phyloP scores from a whole-genome alignment of 2,797 vertebrate species.

The Threskiornis aethiopicus region DNA sequence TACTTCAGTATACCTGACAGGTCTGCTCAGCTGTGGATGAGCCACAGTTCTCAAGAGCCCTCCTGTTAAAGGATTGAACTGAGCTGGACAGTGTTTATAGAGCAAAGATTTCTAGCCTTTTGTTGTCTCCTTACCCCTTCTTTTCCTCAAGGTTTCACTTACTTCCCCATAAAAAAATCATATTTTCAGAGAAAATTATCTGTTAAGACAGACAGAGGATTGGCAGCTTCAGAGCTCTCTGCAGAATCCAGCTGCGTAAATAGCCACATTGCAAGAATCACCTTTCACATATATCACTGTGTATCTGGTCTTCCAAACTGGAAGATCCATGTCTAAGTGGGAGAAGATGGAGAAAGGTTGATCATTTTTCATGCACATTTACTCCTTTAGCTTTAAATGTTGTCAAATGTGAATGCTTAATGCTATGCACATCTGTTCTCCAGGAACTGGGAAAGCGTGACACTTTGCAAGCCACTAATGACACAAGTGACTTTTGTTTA shows the following conservation, averaged over 20 bases:
- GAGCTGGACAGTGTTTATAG: background rate
- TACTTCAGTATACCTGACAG: background rate
- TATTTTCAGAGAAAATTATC: background rate
- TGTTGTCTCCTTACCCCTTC: background rate
- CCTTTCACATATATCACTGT: background rate
- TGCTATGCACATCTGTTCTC: background rate
- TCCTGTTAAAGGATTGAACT: background rate
- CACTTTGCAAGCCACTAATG: background rate
- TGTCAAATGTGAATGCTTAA: background rate
- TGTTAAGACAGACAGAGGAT: background rate
- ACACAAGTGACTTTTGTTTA: background rate
- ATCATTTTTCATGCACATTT: background rate
- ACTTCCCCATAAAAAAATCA: background rate
- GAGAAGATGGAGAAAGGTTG: background rate
- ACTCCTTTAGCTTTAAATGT: background rate
- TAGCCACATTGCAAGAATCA: background rate
- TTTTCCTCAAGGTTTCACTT: background rate
- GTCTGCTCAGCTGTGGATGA: background rate
- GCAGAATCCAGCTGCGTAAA: background rate
- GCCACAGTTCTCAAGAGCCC: background rate
- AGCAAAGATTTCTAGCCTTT: background rate
- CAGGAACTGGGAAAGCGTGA: background rate
- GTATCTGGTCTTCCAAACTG: background rate
- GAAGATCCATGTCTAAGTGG: background rate
- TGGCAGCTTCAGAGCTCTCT: background rate